Evolutionary conservation across 2,888 invertebrate genomes (phyloP), one percentile per base, ranked within the genome.

Genomic region (Eupithecia tripunctaria): DNA sequence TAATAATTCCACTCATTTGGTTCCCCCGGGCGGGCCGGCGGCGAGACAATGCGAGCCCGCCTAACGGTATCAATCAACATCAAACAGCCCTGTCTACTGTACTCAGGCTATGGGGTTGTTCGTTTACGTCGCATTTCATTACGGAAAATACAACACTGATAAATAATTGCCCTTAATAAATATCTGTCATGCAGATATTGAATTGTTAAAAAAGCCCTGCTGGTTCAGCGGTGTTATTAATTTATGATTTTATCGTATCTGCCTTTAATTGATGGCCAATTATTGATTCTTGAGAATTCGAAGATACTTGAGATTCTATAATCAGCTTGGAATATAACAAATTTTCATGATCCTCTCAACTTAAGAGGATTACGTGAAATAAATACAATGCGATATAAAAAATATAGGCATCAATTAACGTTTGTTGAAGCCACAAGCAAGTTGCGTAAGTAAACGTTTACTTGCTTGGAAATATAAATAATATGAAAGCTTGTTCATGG

Each of bases 41-140:
- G 79, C 85, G 87, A 92, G 90, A 93, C 94, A 93, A 93, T 93
- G 89, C 89, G 84, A 86, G 87, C 89, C 87, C 87, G 88, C 87
- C 93, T 93, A 92, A 93, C 94, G 91, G 93, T 93, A 94, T 94
- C 94, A 94, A 94, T 94, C 94, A 94, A 94, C 93, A 94, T 94
- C 93, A 94, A 93, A 94, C 93, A 90, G 87, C 87, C 90, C 82
- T 82, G 81, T 80, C 83, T 83, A 84, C 78, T 79, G 73, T 81
- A 84, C 78, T 79, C 74, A 81, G 82, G 82, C 79, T 85, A 82
- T 87, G 89, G 91, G 91, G 91, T 86, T 90, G 88, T 79, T 82
- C 82, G 82, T 82, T 83, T 84, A 78, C 77, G 76, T 76, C 81
- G 80, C 81, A 78, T 79, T 76, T 75, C 64, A 74, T 71, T 67